Evolutionary conservation across 2,113 vertebrate species (phyloP), one percentile per base, ranked within the genome.

Genomic region (Phrynosoma platyrhinos): DNA sequence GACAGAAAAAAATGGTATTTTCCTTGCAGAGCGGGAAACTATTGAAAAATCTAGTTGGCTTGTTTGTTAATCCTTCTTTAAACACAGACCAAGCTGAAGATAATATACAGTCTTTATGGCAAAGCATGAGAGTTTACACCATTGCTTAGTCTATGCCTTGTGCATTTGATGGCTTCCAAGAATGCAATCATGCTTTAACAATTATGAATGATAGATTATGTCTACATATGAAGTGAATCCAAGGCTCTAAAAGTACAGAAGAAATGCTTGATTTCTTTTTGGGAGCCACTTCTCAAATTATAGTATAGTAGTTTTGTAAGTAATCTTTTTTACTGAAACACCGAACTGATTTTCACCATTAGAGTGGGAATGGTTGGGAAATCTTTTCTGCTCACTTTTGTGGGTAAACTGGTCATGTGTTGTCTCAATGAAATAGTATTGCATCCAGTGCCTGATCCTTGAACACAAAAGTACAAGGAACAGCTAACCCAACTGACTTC

Each of bases 31-130:
- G 95, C 85, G 40, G 89, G 66, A 93, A 71, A 87, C 76, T 88
- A 93, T 52, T 83, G 88, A 91, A 90, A 81, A 0, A 1, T 1
- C 8, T 58, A 55, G 40, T n/a, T 89, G 62, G 1, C 86, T 85
- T 90, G 68, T 58, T 92, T 93, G 83, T 74, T 82, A 76, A 77
- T 79, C 27, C 87, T 83, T 92, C 84, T 91, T 88, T 95, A 96
- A 89, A 92, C 21, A 0, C 1, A 91, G 64, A 85, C 80, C 81
- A 91, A 93, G 93, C 87, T 94, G 79, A 92, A 92, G 86, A 89
- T 91, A 95, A 88, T 92, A 95, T 88, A 92, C 88, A 85, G 95
- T 88, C 13, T 84, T 91, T 52, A 80, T 72, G 89, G 68, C 86
- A 91, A 92, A 92, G 7, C 0, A 27, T 52, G 30, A 87, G 16